Percentiles rank a stretch among this genome's conserved stretches.
Evolutionary conservation across 2,113 vertebrate species (phyloP).

Genomic region (Leptocoma aspasia): DNA sequence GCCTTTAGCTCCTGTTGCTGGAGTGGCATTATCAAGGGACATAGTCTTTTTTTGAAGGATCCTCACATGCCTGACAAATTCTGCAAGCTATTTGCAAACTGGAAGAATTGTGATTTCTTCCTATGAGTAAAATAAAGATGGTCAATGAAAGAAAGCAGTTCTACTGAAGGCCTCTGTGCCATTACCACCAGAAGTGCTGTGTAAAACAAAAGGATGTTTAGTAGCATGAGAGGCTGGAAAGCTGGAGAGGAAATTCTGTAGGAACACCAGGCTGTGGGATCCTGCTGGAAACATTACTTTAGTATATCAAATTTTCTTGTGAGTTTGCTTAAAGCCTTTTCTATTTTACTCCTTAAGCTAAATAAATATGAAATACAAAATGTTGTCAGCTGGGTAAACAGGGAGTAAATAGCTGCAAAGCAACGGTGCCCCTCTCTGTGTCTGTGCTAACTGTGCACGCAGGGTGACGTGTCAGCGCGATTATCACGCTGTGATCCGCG

Average conservation of each 20-base stretch:
- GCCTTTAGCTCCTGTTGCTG: background rate
- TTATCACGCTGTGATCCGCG: slow-evolving; percentile 11
- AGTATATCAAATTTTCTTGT: background rate
- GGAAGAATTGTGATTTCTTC: background rate
- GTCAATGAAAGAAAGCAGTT: background rate
- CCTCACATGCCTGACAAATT: background rate
- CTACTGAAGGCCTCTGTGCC: background rate
- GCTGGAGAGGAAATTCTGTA: background rate
- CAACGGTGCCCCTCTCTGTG: background rate
- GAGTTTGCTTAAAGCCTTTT: background rate
- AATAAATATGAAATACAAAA: background rate
- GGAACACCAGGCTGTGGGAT: background rate
- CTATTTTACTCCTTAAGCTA: background rate
- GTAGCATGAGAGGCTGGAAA: background rate
- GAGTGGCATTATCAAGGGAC: background rate
- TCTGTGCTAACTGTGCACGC: background rate
- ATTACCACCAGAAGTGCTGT: background rate
- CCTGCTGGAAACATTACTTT: background rate
- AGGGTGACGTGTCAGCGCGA: background rate
- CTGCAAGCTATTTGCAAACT: background rate
- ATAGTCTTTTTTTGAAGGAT: background rate
- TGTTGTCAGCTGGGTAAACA: background rate
- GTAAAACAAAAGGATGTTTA: background rate
- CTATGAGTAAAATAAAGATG: background rate
- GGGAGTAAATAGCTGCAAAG: background rate